These are phyloP conservation scores for Charadrius vociferus DNA, from an alignment of 2,113 vertebrate genomes.

Conservation along the genomic window DNA sequence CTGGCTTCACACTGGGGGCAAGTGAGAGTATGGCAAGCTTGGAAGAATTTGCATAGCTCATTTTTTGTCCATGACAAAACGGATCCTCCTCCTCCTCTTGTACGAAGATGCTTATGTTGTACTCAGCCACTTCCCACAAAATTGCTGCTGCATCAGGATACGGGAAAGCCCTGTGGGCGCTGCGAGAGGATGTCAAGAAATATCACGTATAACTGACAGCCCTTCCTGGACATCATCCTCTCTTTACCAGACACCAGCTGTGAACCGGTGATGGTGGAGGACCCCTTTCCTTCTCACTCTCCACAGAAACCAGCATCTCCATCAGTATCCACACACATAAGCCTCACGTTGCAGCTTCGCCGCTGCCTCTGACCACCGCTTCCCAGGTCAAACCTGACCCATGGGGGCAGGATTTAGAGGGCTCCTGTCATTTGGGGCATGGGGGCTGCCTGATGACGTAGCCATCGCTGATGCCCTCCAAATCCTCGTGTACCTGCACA, in stretches of 20 bases:
- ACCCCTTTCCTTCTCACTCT: background rate
- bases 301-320: background rate
- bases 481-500: rapidly evolving
- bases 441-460: background rate
- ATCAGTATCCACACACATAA: background rate
- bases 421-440: background rate
- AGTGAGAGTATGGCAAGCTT: background rate
- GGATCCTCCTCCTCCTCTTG: background rate
- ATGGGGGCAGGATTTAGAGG: background rate
- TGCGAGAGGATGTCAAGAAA: background rate
- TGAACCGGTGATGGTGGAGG: background rate
- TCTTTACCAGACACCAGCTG: background rate
- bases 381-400: background rate
- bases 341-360: rapidly evolving
- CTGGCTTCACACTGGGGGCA: background rate
- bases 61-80: background rate
- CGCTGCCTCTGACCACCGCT: background rate
- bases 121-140: background rate
- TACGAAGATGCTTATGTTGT: background rate
- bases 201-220: background rate
- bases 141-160: background rate
- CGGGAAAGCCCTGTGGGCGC: background rate
- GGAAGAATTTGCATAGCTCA: background rate
- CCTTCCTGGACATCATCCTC: background rate
- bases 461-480: background rate